These are phyloP conservation scores for Anagrus nilaparvatae DNA, from an alignment of 1,140 invertebrate species.

Conservation along the genomic window DNA sequence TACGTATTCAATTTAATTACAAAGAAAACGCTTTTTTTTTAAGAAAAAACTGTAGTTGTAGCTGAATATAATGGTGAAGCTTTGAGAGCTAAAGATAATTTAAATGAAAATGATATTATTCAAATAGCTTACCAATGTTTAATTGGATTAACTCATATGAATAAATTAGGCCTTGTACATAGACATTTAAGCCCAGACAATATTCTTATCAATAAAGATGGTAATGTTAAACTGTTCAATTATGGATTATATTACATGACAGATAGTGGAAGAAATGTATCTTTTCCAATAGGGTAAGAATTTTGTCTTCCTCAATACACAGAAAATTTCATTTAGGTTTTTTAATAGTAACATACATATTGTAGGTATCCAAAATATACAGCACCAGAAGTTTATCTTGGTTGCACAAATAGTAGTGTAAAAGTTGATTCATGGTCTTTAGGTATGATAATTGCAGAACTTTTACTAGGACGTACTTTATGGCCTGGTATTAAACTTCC, in stretches of 20 bases:
- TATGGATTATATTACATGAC: constrained; percentile 92
- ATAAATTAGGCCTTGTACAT: constrained; percentile 64
- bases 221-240: constrained; percentile 77
- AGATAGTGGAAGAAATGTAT: constrained; percentile 67
- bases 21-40: constrained; percentile 24
- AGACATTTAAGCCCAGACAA: constrained; percentile 75
- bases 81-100: constrained; percentile 36
- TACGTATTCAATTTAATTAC: not conserved
- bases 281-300: constrained; percentile 82
- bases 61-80: constrained; percentile 73
- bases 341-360: constrained; percentile 13
- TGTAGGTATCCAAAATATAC: constrained; percentile 65
- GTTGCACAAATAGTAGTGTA: constrained; percentile 45
- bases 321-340: not conserved
- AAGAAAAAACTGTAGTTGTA: constrained; percentile 83
- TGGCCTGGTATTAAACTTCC: constrained; percentile 64
- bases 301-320: not conserved
- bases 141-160: constrained; percentile 62
- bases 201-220: constrained; percentile 64
- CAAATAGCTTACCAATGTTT: constrained; percentile 61
- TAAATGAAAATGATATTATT: constrained; percentile 43
- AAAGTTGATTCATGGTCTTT: constrained; percentile 87
- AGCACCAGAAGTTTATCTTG: constrained; percentile 74
- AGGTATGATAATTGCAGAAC: constrained; percentile 76
- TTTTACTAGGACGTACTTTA: constrained; percentile 53